Base-by-base conservation (phyloP, 2,113 vertebrate species). In the Octodon degus region DNA sequence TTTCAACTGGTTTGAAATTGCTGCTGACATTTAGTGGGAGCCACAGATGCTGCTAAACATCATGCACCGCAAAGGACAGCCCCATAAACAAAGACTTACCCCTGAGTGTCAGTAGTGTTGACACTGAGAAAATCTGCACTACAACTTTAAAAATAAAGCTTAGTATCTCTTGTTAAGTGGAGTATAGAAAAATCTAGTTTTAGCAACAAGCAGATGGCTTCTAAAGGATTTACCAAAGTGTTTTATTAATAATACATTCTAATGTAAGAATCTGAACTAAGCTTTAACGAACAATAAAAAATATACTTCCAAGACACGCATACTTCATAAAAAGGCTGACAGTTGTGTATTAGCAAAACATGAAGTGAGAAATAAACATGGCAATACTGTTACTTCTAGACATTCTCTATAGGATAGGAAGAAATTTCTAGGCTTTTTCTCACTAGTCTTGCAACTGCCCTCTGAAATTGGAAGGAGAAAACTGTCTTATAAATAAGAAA, bases 201-300 rank as follows among this genome's bases (percentile, higher is more conserved):
- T 79, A 89, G 76, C 92, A 67, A 70, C 7, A 81, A 83, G 12
- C 55, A 74, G 55, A 25, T 53, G 47, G 25, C 83, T 93, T 91
- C 68, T 37, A 81, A 86, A 37, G 17, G 2, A 30, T 77, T 93
- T 87, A 88, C 5, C 40, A 34, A 77, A 60, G 16, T 1, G 2
- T 65, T 96, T 90, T 14, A n/a, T 88, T 88, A 34, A 62, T 89
- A 50, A 80, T 74, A 5, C 77, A 72, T 37, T 93, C 14, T 92
- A 72, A 53, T 82, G 37, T 81, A 20, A 65, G 40, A 87, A 58
- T 88, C 67, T 93, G 76, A 74, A 70, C 72, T 90, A 86, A 74
- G 34, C 91, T 93, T 83, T 83, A 90, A 80, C 90, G 7, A 91
- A 58, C 40, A 74, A 40, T 20, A 68, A 91, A 43, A 94, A 87